phyloP scores from a whole-genome alignment of 2,113 vertebrate genomes.

The Xiphophorus hellerii region DNA sequence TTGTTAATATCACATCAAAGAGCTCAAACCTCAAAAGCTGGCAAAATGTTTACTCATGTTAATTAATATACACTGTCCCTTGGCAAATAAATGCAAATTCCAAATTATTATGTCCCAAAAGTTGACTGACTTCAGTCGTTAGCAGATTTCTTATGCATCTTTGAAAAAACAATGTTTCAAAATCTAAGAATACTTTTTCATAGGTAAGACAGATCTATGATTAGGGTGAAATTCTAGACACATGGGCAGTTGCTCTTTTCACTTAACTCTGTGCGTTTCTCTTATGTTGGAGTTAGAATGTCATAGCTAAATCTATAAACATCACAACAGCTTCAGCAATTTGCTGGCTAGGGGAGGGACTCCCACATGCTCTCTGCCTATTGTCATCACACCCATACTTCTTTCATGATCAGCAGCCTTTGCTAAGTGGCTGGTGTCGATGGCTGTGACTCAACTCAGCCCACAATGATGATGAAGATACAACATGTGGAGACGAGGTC shows the following conservation, averaged over 20 bases:
- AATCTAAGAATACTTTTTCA: too few relatives aligned
- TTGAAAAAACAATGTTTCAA: not conserved
- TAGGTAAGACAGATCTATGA: not conserved
- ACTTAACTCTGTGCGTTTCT: conserved; percentile 5
- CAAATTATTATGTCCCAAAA: not conserved
- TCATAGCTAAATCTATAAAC: conserved; percentile 34
- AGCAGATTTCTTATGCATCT: not conserved
- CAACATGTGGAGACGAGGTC: conserved; percentile 66
- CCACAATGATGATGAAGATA: conserved; percentile 67
- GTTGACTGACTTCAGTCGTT: not conserved
- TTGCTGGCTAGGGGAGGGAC: conserved; percentile 44
- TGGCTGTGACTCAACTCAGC: conserved; percentile 69
- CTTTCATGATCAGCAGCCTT: conserved; percentile 67
- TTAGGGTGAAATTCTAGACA: not conserved
- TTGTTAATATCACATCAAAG: too few relatives aligned
- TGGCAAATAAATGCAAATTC: too few relatives aligned
- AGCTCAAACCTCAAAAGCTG: too few relatives aligned
- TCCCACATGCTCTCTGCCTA: conserved; percentile 53
- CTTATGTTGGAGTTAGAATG: conserved; percentile 14
- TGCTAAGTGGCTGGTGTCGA: conserved; percentile 75
- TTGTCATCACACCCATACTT: conserved; percentile 62
- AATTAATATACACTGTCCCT: too few relatives aligned
- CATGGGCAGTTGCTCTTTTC: not conserved
- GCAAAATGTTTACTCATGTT: too few relatives aligned
- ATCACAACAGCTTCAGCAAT: conserved; percentile 38